Evolutionary conservation across 2,113 vertebrate genomes (phyloP), one percentile per base, ranked within the genome.

Genomic region (Nothobranchius kuhntae): DNA sequence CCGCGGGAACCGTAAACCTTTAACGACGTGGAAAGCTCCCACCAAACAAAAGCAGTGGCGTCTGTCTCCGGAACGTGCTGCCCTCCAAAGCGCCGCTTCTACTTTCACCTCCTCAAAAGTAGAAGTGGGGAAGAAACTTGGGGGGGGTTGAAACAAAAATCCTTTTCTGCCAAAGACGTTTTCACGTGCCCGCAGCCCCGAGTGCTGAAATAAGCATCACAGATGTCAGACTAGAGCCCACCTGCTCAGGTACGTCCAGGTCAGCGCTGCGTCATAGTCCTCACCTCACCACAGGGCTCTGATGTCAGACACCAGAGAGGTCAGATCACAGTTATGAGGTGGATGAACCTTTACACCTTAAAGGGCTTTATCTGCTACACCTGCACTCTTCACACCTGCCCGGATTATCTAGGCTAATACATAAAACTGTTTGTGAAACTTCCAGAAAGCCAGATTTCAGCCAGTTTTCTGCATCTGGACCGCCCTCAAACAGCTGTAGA

Each of bases 1-100:
- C 87, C 89, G 90, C 92, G 91, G 92, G 92, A 94, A 92, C 89
- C 83, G 82, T 92, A 86, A 90, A 92, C 92, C 86, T 93, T 93
- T 92, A 92, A 94, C 92, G 93, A 92, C 81, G 86, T 67, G 80
- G 83, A 92, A 86, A 83, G 87, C 84, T 88, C 71, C 77, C 87
- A 60, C 66, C 59, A 73, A 85, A 92, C 91, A 94, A 93, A 94
- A 92, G 91, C 87, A 66, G 85, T 87, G 92, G 92, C 91, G 92
- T 93, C 91, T 92, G 92, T 89, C 87, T 91, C 79, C 82, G 87
- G 77, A 73, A 40, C 91, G 91, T 84, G 91, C 84, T 21, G 87
- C 84, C 81, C 90, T 91, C 85, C 86, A 90, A 87, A 88, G 86
- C 86, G 72, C 52, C 71, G 75, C 83, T 91, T 90, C 90, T 62